phyloP scores from a whole-genome alignment of 2,113 vertebrate species.

The Poecile atricapillus region DNA sequence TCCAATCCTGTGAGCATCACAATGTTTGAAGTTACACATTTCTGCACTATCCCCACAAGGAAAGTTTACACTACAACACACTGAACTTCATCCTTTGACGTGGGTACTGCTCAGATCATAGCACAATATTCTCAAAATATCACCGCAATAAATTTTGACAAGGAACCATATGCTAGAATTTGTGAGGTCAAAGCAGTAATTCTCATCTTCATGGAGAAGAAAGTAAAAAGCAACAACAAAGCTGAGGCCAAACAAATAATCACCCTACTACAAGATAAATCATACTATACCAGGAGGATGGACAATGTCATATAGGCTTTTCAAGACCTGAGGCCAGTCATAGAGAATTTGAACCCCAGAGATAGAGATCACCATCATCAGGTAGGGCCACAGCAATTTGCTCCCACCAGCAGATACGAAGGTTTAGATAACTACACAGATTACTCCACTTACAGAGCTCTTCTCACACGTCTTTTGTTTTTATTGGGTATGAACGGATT shows the following conservation, averaged over 20 bases:
- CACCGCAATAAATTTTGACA: background rate
- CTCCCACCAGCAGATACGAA: background rate
- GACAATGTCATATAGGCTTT: background rate
- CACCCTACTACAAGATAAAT: background rate
- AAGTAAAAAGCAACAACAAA: background rate
- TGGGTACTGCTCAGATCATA: background rate
- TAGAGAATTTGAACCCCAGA: background rate
- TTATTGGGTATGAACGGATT: rapidly evolving
- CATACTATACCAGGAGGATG: background rate
- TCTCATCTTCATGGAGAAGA: background rate
- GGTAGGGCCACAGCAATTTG: background rate
- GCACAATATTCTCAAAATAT: background rate
- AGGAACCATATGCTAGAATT: background rate
- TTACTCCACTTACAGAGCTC: background rate
- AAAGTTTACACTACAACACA: background rate
- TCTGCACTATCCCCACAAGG: background rate
- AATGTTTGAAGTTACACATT: background rate
- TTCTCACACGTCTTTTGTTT: background rate
- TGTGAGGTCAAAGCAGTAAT: background rate
- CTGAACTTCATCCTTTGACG: background rate
- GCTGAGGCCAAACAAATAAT: background rate
- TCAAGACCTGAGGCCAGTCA: background rate
- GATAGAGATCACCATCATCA: background rate
- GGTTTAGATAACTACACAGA: background rate
- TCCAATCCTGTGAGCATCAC: rapidly evolving